phyloP scores from a whole-genome alignment of 37 sponge, comb jelly and placozoan genomes.

The Agelas oroides region DNA sequence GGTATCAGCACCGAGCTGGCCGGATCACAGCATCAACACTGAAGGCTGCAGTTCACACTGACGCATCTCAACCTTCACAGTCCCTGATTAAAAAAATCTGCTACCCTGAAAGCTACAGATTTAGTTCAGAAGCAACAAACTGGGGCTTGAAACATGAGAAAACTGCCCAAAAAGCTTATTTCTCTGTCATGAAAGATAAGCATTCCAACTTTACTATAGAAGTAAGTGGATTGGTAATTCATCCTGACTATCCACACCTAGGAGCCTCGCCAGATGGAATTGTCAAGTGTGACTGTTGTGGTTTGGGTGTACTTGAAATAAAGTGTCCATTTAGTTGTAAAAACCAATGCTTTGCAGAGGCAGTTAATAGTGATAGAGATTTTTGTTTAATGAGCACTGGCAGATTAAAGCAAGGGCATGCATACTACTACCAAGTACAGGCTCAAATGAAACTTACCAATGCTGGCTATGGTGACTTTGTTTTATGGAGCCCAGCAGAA shows the following conservation, averaged over 20 bases:
- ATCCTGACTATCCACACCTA: constrained; percentile 24
- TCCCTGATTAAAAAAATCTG: constrained; percentile 55
- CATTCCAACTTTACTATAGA: constrained; percentile 29
- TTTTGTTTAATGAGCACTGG: too few relatives aligned
- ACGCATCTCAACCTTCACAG: constrained; percentile 46
- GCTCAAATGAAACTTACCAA: constrained; percentile 55
- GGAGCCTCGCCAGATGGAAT: constrained; percentile 51
- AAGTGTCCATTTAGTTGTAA: constrained; percentile 52
- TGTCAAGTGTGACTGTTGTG: constrained; percentile 52
- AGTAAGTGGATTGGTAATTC: constrained; percentile 42
- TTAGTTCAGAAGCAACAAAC: constrained; percentile 21
- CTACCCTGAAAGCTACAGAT: constrained; percentile 40
- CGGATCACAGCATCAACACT: constrained; percentile 72
- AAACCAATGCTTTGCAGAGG: constrained; percentile 27
- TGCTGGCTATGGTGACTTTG: too few relatives aligned
- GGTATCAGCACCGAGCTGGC: constrained; percentile 64
- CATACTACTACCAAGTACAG: constrained; percentile 81
- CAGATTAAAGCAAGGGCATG: too few relatives aligned
- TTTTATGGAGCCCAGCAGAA: too few relatives aligned
- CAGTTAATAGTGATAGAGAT: background rate
- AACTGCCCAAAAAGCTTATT: constrained; percentile 31
- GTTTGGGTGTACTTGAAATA: constrained; percentile 44
- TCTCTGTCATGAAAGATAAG: background rate
- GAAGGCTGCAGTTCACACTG: constrained; percentile 45
- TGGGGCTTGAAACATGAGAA: too few relatives aligned